Evolutionary conservation across 2,113 vertebrate species (phyloP), one percentile per base, ranked within the genome.

Genomic region (Sporophila hypoxantha): DNA sequence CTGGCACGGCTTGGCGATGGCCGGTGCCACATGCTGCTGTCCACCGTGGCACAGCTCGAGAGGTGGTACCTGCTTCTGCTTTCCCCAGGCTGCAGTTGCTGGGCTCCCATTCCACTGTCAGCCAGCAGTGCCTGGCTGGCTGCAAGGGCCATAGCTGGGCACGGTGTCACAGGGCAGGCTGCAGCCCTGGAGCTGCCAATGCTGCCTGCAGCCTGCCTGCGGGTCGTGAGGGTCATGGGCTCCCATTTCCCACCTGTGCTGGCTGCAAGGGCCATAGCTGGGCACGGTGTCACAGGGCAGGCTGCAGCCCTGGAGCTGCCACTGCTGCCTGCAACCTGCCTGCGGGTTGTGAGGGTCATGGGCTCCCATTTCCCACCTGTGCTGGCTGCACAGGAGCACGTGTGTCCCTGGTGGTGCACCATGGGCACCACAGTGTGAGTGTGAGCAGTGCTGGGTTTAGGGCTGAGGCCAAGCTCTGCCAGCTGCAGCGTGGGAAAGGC

Each of bases 401-500:
- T 4, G 7, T 10, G 37, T 78, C 59, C 29, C 49, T 39, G 3
- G 5, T 2, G 32, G 50, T 17, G 73, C 55, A 5, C 55, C 23
- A 0, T 1, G 17, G 30, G 66, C 47, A 66, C 50, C 14, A 4
- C 2, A 9, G 37, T 16, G 49, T 76, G 32, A 26, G 32, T 1
- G 36, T 37, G 5, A 30, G 55, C 52, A 11, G 67, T 21, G 55
- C 83, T 12, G 29, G 37, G 17, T 74, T 61, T 70, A n/a, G 9
- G 42, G 78, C 82, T 55, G 85, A 34, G 41, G 78, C 78, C 82
- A 78, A 86, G 39, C 71, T 76, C 53, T 89, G 88, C 85, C 90
- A 87, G 82, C 19, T 1, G 4, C 75, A 87, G 92, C 90, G 93
- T 94, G 93, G 92, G 93, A 94, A 94, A 90, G 85, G 90, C 87